A percentile compares a stretch with the other conserved stretches of the same genome.
These are phyloP conservation scores for Bufo bufo DNA, from an alignment of 2,113 vertebrate genomes.

Conservation along the genomic window DNA sequence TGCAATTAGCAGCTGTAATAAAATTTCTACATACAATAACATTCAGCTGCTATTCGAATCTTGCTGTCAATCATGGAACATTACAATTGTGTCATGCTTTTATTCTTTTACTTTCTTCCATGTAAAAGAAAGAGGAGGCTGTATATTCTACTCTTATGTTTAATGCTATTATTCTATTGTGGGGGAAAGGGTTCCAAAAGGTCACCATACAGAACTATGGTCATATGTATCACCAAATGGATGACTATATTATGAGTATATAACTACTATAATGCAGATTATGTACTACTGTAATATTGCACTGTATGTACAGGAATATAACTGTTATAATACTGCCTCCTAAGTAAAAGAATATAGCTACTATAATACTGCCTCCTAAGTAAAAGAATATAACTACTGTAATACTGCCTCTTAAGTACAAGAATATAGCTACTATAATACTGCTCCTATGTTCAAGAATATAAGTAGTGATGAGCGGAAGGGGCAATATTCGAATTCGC, in stretches of 20 bases:
- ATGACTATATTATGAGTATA: neutral
- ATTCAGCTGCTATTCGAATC: neutral
- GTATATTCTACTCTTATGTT: neutral
- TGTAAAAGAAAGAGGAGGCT: neutral
- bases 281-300: neutral
- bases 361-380: neutral
- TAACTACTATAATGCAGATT: neutral
- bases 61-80: neutral
- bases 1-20: slow-evolving; percentile 18
- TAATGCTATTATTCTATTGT: neutral
- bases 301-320: neutral
- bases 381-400: neutral
- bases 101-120: neutral
- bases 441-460: neutral
- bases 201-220: neutral
- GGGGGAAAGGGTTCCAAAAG: neutral
- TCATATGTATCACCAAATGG: neutral
- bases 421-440: slow-evolving; percentile 12
- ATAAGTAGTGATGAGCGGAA: no score
- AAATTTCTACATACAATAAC: slow-evolving; percentile 13
- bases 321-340: neutral
- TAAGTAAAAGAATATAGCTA: neutral
- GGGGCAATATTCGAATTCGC: no score
- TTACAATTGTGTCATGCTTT: neutral
- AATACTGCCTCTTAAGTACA: neutral